These are phyloP conservation scores for Darevskia mixta DNA, from an alignment of 2,797 vertebrate species.

Conservation along the genomic window DNA sequence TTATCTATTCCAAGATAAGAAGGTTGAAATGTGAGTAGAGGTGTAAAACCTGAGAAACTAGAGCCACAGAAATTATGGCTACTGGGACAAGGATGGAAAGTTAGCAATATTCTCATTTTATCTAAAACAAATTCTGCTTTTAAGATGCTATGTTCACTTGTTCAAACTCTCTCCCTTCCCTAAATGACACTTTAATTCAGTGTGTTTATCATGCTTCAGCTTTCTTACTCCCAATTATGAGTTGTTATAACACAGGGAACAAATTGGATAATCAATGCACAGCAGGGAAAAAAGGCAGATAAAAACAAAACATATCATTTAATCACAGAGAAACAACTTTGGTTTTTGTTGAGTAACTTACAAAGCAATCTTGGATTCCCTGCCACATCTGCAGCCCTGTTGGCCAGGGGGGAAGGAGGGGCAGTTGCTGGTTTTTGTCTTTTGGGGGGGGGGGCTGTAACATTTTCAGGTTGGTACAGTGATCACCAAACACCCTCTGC, in stretches of 20 bases:
- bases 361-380: neutral
- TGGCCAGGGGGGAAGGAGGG: too few species aligned
- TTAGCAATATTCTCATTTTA: conserved; percentile 1
- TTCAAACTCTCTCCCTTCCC: conserved; percentile 11
- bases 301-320: conserved; percentile 35
- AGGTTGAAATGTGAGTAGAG: neutral
- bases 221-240: conserved; percentile 40
- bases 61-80: neutral
- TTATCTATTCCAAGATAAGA: neutral
- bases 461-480: too few species aligned
- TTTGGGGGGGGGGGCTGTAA: too few species aligned
- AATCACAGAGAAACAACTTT: conserved; percentile 14
- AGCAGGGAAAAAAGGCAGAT: conserved; percentile 3
- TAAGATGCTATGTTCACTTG: neutral
- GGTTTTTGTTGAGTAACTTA: neutral
- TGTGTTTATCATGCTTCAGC: conserved; percentile 8
- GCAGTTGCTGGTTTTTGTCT: too few species aligned
- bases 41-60: neutral
- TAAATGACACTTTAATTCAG: conserved; percentile 29
- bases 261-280: conserved; percentile 31
- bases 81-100: conserved; percentile 42
- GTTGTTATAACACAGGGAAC: conserved; percentile 40
- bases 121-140: conserved; percentile 17
- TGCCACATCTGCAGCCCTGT: too few species aligned
- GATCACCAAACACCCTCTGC: too few species aligned